A percentile compares a stretch with the other conserved stretches of the same genome.
phyloP scores from a whole-genome alignment of 35 echinoderm and acorn worm species.

The Heliocidaris erythrogramma region DNA sequence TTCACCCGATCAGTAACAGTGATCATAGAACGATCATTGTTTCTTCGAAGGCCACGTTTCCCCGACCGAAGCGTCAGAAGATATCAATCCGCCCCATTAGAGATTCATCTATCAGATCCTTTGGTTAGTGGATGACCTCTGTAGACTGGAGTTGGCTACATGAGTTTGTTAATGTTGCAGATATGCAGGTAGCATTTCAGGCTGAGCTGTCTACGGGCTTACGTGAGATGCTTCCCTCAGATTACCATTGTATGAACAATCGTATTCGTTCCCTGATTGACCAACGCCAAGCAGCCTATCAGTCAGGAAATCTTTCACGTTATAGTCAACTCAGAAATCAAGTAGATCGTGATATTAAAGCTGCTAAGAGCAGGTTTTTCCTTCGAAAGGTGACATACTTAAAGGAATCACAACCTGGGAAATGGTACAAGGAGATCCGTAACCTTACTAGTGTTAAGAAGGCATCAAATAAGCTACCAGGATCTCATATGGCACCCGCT shows the following conservation, averaged over 20 bases:
- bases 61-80: not conserved
- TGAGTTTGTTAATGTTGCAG: not conserved
- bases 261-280: not conserved
- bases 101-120: not conserved
- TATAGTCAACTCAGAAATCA: not conserved
- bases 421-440: no score
- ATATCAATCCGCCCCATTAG: not conserved
- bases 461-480: no score
- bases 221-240: not conserved
- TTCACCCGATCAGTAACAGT: not conserved
- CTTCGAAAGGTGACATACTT: no score
- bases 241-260: not conserved
- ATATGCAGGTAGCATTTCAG: not conserved
- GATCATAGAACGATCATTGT: not conserved
- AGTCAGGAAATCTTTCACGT: not conserved
- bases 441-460: no score
- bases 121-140: not conserved
- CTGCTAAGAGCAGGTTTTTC: not conserved
- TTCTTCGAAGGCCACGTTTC: not conserved
- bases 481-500: no score
- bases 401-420: no score
- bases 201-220: not conserved
- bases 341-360: not conserved
- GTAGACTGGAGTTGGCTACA: not conserved
- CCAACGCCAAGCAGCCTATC: not conserved